Evolutionary conservation across 92 coral and sea anemone genomes (phyloP), one percentile per base, ranked within the genome.

Genomic region (Virgularia gustaviana): DNA sequence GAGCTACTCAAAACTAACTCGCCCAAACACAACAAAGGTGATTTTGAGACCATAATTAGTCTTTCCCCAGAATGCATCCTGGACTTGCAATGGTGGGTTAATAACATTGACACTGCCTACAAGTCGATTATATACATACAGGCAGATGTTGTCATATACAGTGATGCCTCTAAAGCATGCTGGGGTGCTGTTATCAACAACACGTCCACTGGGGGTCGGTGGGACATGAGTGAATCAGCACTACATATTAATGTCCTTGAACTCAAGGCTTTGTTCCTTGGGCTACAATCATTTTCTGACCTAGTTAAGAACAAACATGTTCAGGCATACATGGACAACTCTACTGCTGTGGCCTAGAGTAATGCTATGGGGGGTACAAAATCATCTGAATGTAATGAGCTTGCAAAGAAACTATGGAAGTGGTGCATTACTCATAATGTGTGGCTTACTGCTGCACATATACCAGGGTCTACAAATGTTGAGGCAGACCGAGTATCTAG

Each of bases 61-160:
- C 36, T 81, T 4, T 73, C 65, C 2, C 20, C 57, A 15, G 68
- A 28, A 83, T 29, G 75, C 63, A 0, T 67, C 28, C 36, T 15
- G 23, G 79, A 83, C 62, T 32, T 83, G 32, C 84, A 78, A 49
- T 83, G 79, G 83, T 83, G 83, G 77, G 65, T 56, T 51, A 64
- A 68, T 49, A 75, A 41, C 66, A 63, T 75, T 4, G 70, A 71
- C 32, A 13, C 42, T 75, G 71, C 63, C 27, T 81, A 56, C 34
- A 75, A 75, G 33, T 36, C 41, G 20, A 62, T 79, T 37, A 43
- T 52, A 57, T 57, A 11, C 35, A 37, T 36, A 36, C 53, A 75
- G 20, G 63, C 22, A 77, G 36, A 64, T 65, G 31, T 43, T 62
- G 41, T 56, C 73, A 13, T 78, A 49, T 58, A 31, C 64, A 75